phyloP scores from a whole-genome alignment of 2,888 invertebrate species.

The Sminthurinus aureus region DNA sequence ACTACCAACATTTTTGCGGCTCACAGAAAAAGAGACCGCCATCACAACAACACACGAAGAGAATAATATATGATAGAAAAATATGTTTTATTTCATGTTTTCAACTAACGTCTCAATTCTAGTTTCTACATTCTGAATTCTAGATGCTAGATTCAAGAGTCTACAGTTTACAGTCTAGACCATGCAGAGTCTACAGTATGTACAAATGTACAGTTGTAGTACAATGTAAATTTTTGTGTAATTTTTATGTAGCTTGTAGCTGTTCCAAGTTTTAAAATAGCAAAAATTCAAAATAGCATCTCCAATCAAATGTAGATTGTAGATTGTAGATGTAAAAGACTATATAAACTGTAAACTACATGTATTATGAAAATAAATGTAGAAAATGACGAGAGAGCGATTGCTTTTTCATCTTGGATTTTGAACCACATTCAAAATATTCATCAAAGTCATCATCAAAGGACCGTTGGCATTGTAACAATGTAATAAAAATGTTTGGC shows the following conservation, averaged over 20 bases:
- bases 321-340: neutral
- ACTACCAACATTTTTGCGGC: conserved; percentile 14
- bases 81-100: neutral
- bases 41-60: neutral
- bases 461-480: neutral
- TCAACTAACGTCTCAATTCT: neutral
- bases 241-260: neutral
- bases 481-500: neutral
- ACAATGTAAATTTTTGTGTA: neutral
- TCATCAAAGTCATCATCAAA: neutral
- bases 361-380: neutral
- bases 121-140: neutral
- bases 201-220: neutral
- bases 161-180: neutral
- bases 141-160: neutral
- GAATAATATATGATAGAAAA: no score
- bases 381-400: neutral
- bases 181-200: no score
- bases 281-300: conserved; percentile 12
- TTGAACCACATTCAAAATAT: neutral
- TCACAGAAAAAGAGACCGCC: conserved; percentile 12
- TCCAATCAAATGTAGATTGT: conserved; percentile 2
- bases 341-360: neutral
- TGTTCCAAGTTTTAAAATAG: neutral
- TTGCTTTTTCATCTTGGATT: neutral